Base-by-base conservation (phyloP, 1,140 invertebrate species). In the Ceratosolen solmsi region DNA sequence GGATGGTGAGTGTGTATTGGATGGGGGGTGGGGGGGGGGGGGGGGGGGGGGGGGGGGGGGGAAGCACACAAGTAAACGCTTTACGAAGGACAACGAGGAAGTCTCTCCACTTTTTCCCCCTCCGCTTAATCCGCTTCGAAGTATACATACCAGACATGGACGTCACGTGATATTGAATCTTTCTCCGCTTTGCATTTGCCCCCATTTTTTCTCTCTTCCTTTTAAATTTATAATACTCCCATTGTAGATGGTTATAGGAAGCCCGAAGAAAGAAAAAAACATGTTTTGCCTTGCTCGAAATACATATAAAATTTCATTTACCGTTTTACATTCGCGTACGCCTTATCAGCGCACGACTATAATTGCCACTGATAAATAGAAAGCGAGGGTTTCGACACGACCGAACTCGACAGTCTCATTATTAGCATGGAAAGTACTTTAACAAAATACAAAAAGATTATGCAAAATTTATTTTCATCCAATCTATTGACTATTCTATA, bases 161-260 rank as follows among this genome's bases (percentile, higher is more conserved):
- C 54, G 68, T 72, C 60, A 72, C 54, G 36, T 25, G 46, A 79
- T 79, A 79, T 79, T 60, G 54, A 79, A 58, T 79, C 36, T 36
- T 51, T 36, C 49, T 9, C 20, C 0, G 56, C 33, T 58, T 51
- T 30, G 1, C 0, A 46, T 2, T 65, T 30, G 11, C 30, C 58
- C 30, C 30, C 30, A 30, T 63, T 3, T 2, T 63, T 63, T 63
- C 30, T 27, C 30, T 63, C 30, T 63, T 63, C n/a, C 5, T 63
- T 63, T 63, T 13, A 63, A 63, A 63, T 33, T 30, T 33, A 54
- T 63, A 30, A 63, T 63, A 33, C 58, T 63, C 25, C 30, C 13
- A 63, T 63, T 63, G 58, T 30, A 11, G 41, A 13, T 25, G 54
- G 27, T 15, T 13, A 27, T 7, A 30, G n/a, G 11, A 33, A 27